Conservation (phyloP, 2,888 invertebrate species). For the Hypena proboscidalis region DNA sequence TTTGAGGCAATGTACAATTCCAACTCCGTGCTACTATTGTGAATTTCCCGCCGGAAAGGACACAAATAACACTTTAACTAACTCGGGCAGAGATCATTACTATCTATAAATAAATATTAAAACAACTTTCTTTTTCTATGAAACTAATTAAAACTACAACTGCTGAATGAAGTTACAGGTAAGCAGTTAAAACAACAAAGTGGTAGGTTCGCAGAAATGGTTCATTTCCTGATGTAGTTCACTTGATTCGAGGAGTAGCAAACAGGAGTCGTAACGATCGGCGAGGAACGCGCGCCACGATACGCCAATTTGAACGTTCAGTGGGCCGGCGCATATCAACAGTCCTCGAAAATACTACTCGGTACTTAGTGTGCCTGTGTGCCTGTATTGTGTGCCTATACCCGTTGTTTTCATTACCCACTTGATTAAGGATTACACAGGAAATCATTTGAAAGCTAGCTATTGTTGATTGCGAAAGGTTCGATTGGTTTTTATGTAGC, state of each 20-base stretch:
- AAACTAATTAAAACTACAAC: too few relatives aligned
- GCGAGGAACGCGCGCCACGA: constrained; percentile 59
- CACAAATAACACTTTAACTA: too few relatives aligned
- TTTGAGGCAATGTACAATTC: too few relatives aligned
- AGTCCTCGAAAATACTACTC: constrained; percentile 72
- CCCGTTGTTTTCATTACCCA: constrained; percentile 47
- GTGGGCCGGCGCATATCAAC: constrained; percentile 73
- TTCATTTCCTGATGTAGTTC: constrained; percentile 65
- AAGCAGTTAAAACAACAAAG: constrained; percentile 18
- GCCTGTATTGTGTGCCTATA: too few relatives aligned
- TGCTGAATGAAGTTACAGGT: too few relatives aligned
- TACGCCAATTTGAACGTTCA: constrained; percentile 79
- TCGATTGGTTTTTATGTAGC: constrained; percentile 37
- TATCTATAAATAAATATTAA: too few relatives aligned
- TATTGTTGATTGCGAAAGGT: constrained; percentile 42
- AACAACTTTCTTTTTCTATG: too few relatives aligned
- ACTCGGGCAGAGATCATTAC: too few relatives aligned
- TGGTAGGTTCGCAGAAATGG: constrained; percentile 60
- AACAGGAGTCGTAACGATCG: constrained; percentile 70
- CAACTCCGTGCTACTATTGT: too few relatives aligned
- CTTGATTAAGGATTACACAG: constrained; percentile 48
- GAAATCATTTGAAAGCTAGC: constrained; percentile 44
- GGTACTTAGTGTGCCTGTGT: constrained; percentile 51
- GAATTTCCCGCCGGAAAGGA: too few relatives aligned
- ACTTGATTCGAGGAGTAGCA: constrained; percentile 68